These are phyloP conservation scores for Drosophila imparisetae DNA, from an alignment of 2,888 invertebrate species.

Conservation along the genomic window DNA sequence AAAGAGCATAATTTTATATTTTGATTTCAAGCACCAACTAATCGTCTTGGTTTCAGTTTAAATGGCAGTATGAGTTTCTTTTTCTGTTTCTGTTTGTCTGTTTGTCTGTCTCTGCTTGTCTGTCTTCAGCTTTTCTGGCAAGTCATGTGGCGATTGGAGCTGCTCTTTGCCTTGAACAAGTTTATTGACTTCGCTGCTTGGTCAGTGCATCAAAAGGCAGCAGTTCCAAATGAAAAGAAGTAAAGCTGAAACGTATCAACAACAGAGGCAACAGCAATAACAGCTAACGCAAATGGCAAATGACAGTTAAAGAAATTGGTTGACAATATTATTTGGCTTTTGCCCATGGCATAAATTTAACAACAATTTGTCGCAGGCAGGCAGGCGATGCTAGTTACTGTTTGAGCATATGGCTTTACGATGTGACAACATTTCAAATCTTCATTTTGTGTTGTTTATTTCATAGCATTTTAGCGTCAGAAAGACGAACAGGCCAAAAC, in stretches of 20 bases:
- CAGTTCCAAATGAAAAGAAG: slow-evolving; percentile 13
- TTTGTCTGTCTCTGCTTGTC: slow-evolving; percentile 11
- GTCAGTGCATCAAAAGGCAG: slow-evolving; percentile 52
- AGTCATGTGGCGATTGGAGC: slow-evolving; percentile 54
- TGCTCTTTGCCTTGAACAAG: slow-evolving; percentile 66
- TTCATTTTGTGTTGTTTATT: slow-evolving; percentile 55
- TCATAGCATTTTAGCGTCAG: slow-evolving; percentile 55
- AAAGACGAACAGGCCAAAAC: slow-evolving; percentile 29
- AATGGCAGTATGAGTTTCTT: slow-evolving; percentile 20
- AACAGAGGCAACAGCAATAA: slow-evolving; percentile 1
- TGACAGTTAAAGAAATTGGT: slow-evolving; percentile 62
- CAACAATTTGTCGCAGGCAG: slow-evolving; percentile 37
- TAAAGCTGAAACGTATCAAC: slow-evolving; percentile 11
- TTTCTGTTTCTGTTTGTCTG: slow-evolving; percentile 19
- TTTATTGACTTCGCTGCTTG: slow-evolving; percentile 67
- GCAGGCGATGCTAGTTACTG: slow-evolving; percentile 30
- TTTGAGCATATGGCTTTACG: slow-evolving; percentile 60
- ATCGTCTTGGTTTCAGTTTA: slow-evolving; percentile 12
- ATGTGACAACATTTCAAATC: slow-evolving; percentile 63
- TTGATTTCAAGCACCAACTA: slow-evolving; percentile 14
- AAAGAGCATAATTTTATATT: background rate
- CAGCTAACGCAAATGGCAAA: slow-evolving; percentile 37
- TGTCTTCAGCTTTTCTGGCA: slow-evolving; percentile 49
- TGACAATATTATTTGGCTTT: slow-evolving; percentile 64
- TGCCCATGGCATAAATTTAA: slow-evolving; percentile 67